Base-by-base conservation (phyloP, 2,888 invertebrate genomes). In the Dichetophora obliterata region DNA sequence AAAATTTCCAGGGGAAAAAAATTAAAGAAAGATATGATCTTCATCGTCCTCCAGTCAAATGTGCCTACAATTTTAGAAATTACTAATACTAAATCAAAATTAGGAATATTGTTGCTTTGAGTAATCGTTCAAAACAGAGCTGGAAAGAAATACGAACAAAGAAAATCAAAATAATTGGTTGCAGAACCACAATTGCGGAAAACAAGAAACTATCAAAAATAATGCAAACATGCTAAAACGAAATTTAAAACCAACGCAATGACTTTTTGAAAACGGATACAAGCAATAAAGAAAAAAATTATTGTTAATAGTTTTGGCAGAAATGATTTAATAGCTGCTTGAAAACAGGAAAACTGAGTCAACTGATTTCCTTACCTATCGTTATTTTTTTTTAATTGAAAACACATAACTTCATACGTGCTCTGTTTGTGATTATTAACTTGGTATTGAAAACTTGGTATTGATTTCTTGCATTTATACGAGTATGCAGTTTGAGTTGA, bases 231-330 rank as follows among this genome's bases (percentile, higher is more conserved):
- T 22, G n/a, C n/a, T n/a, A 59, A 59, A 59, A 6, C 24, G 24
- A 24, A 59, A 43, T 43, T 43, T 43, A 1, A 43, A 43, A 43
- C 14, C 57, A 22, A 59, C 27, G 4, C 27, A 59, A 59, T 37
- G 9, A 19, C 43, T 14, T 19, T 19, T 8, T 43, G 34, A 80
- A n/a, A n/a, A 76, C 79, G 80, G 80, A 80, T 79, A 80, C 78
- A 77, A 77, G 75, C 74, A 75, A 79, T 79, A 79, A 79, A 78
- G n/a, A n/a, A 9, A 11, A 52, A 74, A 52, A 22, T 75, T 69
- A 59, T 11, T 57, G 31, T 75, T 63, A 54, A 71, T 72, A 71
- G 27, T 34, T 66, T 27, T 77, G 72, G 75, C 75, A 79, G 65
- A 77, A 74, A 71, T 74, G 57, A 77, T 79, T 76, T 76, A 76